Conservation (phyloP, 2,888 invertebrate genomes). For the Ypsolopha sequella region DNA sequence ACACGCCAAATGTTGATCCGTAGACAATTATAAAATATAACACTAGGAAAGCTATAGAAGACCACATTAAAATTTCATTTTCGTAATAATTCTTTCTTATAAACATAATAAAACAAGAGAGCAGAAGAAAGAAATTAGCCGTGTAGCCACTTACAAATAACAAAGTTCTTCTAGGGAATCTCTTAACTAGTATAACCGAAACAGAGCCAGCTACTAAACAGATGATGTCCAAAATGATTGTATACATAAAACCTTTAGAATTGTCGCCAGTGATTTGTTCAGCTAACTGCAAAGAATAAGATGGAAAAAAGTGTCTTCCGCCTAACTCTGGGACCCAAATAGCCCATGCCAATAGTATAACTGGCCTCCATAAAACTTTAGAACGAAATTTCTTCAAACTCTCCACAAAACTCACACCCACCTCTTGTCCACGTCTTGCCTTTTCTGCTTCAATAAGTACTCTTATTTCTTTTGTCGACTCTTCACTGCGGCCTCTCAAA, state of each 20-base stretch:
- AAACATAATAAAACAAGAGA: background rate
- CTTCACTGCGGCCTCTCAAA: background rate
- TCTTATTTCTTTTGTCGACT: background rate
- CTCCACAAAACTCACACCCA: background rate
- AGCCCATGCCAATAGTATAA: constrained; percentile 3
- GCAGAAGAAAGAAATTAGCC: background rate
- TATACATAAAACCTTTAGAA: constrained; percentile 6
- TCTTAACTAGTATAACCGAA: background rate
- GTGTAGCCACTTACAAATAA: background rate
- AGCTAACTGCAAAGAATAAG: constrained; percentile 7
- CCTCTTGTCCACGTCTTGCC: background rate
- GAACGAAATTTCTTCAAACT: constrained; percentile 2
- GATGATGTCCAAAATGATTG: background rate
- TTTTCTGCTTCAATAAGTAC: background rate
- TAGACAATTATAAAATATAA: constrained; percentile 4
- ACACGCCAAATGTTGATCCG: constrained; percentile 1
- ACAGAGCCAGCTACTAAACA: background rate
- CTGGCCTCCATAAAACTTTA: constrained; percentile 7
- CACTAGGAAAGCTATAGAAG: background rate
- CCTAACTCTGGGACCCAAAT: constrained; percentile 3
- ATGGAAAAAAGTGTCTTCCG: constrained; percentile 6
- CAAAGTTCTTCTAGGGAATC: constrained; percentile 2
- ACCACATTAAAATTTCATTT: constrained; percentile 1
- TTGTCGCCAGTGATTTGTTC: constrained; percentile 6
- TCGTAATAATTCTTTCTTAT: background rate